Evolutionary conservation across 2,888 invertebrate species (phyloP).

Genomic region (Andrena hattorfiana): DNA sequence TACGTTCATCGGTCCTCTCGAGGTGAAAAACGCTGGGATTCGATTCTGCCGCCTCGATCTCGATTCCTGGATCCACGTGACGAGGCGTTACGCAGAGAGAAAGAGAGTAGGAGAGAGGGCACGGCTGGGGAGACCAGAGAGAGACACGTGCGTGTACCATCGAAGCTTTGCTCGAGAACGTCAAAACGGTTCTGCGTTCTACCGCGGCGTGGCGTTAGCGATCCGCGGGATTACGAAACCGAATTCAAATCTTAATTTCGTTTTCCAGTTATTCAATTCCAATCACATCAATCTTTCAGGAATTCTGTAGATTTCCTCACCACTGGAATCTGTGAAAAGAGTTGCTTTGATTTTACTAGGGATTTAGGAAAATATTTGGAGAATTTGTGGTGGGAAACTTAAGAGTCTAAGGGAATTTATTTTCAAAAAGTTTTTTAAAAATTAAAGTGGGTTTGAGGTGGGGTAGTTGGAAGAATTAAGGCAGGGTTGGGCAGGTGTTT

Average conservation of each 20-base stretch:
- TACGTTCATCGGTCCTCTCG: neutral
- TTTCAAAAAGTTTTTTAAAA: neutral
- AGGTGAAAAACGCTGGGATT: conserved; percentile 18
- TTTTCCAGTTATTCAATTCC: neutral
- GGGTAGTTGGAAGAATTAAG: too few relatives aligned
- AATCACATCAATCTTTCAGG: neutral
- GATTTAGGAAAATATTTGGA: neutral
- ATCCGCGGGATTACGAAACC: conserved; percentile 53
- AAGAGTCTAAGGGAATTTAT: neutral
- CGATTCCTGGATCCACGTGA: conserved; percentile 12
- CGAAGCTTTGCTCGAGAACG: conserved; percentile 74
- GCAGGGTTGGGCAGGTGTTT: too few relatives aligned
- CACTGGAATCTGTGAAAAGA: neutral
- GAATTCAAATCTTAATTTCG: neutral
- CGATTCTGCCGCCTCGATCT: conserved; percentile 22
- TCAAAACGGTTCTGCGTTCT: conserved; percentile 79
- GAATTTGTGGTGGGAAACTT: neutral
- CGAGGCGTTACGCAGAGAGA: conserved; percentile 5
- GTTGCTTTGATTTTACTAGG: too few relatives aligned
- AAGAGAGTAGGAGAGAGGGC: neutral
- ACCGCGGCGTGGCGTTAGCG: conserved; percentile 81
- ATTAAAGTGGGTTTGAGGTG: neutral
- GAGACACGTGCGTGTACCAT: conserved; percentile 76
- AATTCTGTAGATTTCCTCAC: neutral
- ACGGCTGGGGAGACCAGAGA: neutral